Evolutionary conservation across 1,140 invertebrate species (phyloP).

Genomic region (Nephotettix cincticeps): DNA sequence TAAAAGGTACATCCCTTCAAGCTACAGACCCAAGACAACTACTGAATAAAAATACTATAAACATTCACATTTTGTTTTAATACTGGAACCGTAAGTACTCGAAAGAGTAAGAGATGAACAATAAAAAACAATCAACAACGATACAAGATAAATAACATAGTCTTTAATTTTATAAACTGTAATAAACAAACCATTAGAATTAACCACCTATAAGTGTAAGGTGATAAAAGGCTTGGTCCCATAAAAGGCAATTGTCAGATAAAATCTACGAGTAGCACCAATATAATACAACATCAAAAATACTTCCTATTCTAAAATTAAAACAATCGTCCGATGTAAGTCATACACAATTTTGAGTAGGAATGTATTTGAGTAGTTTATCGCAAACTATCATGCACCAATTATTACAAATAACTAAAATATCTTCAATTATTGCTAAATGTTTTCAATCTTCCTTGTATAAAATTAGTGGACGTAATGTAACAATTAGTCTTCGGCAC

Average conservation of each 20-base stretch:
- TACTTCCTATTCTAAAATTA: too few relatives aligned
- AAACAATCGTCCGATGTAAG: too few relatives aligned
- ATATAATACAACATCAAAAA: not conserved
- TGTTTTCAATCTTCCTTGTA: not conserved
- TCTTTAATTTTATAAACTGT: too few relatives aligned
- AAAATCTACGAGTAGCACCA: conserved; percentile 1
- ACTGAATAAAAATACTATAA: conserved; percentile 21
- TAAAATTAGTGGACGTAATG: not conserved
- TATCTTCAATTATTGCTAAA: conserved; percentile 13
- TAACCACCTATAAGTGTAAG: too few relatives aligned
- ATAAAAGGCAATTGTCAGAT: not conserved
- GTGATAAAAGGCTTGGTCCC: not conserved
- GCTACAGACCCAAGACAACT: not conserved
- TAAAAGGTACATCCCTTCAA: not conserved
- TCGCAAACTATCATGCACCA: not conserved
- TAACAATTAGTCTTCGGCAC: conserved; percentile 35
- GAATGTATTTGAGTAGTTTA: conserved; percentile 1
- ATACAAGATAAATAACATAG: too few relatives aligned
- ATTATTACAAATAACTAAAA: not conserved
- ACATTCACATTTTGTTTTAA: not conserved
- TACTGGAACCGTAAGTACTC: conserved; percentile 3
- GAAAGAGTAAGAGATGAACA: not conserved
- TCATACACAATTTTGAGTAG: not conserved
- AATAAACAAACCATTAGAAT: too few relatives aligned
- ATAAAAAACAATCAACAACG: too few relatives aligned